Percentiles rank a stretch among this genome's conserved stretches.
These are phyloP conservation scores for Phainopepla nitens DNA, from an alignment of 2,113 vertebrate genomes.

Conservation along the genomic window DNA sequence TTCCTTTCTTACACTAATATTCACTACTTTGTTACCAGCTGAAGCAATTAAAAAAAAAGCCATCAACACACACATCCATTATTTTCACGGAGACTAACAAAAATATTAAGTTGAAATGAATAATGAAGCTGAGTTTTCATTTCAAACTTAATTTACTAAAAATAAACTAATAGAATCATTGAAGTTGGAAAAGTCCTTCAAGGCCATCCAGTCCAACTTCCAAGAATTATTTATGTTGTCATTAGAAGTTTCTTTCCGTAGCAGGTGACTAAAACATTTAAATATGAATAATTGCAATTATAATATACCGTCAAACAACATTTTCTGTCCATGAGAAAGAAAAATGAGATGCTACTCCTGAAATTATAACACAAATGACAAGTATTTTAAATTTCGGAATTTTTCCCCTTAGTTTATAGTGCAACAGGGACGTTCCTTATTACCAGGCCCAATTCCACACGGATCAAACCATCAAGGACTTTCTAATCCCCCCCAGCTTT, in stretches of 20 bases:
- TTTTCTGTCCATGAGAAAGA: fast-evolving
- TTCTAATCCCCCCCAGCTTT: background rate
- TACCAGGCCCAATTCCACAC: background rate
- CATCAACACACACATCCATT: background rate
- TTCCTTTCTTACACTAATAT: background rate
- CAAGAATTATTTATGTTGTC: background rate
- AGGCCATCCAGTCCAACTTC: background rate
- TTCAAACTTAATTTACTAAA: background rate
- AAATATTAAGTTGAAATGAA: background rate
- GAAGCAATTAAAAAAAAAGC: background rate
- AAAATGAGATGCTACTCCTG: background rate
- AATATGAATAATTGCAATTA: background rate
- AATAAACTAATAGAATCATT: background rate
- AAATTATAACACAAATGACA: background rate
- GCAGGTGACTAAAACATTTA: background rate
- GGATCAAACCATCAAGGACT: background rate
- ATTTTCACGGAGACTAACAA: background rate
- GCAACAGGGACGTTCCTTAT: background rate
- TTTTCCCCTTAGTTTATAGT: background rate
- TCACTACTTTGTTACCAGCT: background rate
- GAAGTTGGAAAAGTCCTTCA: background rate
- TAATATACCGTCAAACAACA: background rate
- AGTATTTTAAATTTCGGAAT: background rate
- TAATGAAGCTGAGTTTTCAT: background rate
- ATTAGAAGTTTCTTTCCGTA: background rate